Evolutionary conservation across 2,113 vertebrate species (phyloP), one percentile per base, ranked within the genome.

Genomic region (Podilymbus podiceps): DNA sequence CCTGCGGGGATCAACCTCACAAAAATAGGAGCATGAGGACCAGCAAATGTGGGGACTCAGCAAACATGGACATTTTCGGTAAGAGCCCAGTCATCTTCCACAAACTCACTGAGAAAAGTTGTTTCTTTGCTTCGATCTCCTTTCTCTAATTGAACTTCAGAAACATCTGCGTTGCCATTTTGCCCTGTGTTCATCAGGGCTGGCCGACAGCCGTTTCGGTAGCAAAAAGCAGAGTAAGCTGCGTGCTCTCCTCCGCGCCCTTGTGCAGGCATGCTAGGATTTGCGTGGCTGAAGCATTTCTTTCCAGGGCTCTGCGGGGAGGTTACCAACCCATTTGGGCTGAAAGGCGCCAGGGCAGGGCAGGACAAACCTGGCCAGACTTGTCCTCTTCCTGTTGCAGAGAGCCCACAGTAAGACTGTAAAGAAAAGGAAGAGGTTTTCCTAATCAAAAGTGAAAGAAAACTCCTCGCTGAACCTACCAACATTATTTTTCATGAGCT

Each of bases 281-380:
- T 85, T 89, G 66, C 0, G 4, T 17, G 58, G 28, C 84, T 74
- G 47, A 58, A 75, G 50, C 50, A 10, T 60, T 89, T 76, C 71
- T 91, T 82, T 25, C 59, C 73, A 81, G 73, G 59, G 35, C 73
- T 91, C 81, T 5, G 25, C 0, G 1, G 14, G 56, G 31, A 78
- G 13, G 20, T 82, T 89, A 71, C 85, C 58, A 15, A 30, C 31
- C 30, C 69, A 22, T 82, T 27, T 63, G 55, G 49, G 81, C 28
- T 67, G 33, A 81, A 35, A 89, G 38, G 44, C 69, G 88, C 5
- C 2, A 85, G 77, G 78, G 95, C 60, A 91, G 91, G 87, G 90
- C 92, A 95, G 64, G 85, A 82, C 75, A 91, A 91, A 68, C 85
- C 33, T 88, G 94, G 85, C 88, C 78, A 90, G 95, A 56, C 96